These are phyloP conservation scores for Equus przewalskii DNA, from an alignment of 2,113 vertebrate species.

Conservation along the genomic window DNA sequence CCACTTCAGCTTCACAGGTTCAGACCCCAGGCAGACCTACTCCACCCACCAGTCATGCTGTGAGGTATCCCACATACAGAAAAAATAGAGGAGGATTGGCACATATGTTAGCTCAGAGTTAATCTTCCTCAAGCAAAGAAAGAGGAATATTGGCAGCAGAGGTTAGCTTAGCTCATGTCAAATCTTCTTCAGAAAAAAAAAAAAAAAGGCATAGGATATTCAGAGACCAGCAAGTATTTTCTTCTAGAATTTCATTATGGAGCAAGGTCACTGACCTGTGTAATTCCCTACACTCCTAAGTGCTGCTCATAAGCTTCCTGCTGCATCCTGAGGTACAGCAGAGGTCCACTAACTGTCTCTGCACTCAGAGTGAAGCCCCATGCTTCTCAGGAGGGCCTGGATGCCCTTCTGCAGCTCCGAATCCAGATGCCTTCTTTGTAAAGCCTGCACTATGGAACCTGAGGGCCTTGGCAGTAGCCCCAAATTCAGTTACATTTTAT, in stretches of 20 bases:
- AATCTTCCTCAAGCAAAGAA: too few species aligned
- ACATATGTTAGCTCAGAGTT: too few species aligned
- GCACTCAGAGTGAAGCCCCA: background rate
- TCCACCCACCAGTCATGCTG: too few species aligned
- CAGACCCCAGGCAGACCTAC: too few species aligned
- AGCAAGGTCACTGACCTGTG: background rate
- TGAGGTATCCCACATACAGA: too few species aligned
- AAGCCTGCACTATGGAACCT: background rate
- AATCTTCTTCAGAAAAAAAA: too few species aligned
- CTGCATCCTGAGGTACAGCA: background rate
- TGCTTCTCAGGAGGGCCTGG: rapidly evolving
- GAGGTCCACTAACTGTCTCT: too few species aligned
- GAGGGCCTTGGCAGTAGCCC: background rate
- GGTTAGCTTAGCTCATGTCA: too few species aligned
- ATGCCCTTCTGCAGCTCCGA: rapidly evolving
- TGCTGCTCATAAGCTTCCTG: background rate
- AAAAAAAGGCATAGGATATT: background rate
- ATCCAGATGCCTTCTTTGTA: background rate
- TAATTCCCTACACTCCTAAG: background rate
- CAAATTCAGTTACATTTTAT: background rate
- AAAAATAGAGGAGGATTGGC: too few species aligned
- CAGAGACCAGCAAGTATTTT: background rate
- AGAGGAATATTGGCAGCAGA: too few species aligned
- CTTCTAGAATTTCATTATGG: background rate
- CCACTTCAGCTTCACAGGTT: too few species aligned